Evolutionary conservation across 2,888 invertebrate genomes (phyloP).

Genomic region (Drosophila robusta): DNA sequence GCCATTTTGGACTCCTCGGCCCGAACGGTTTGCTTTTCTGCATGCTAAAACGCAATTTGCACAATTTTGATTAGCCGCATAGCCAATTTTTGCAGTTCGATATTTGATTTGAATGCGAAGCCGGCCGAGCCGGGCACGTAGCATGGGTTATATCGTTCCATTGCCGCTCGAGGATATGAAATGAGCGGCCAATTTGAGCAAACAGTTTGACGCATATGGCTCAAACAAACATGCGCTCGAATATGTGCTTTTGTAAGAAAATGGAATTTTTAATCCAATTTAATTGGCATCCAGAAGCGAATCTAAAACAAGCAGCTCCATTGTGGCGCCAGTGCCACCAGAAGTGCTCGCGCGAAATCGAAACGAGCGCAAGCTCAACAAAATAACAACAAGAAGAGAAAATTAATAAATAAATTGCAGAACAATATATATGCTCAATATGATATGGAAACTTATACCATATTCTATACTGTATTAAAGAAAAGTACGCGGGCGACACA

Average conservation of each 20-base stretch:
- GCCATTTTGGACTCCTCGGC: conserved; percentile 11
- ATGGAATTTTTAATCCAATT: conserved; percentile 81
- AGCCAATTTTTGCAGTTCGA: conserved; percentile 50
- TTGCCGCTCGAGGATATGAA: conserved; percentile 47
- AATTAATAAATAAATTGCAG: conserved; percentile 72
- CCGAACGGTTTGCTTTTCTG: conserved; percentile 9
- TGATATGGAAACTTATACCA: conserved; percentile 18
- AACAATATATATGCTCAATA: conserved; percentile 49
- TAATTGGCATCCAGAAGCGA: conserved; percentile 64
- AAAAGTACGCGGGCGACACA: conserved; percentile 69
- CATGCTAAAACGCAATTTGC: conserved; percentile 60
- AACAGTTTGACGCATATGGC: conserved; percentile 65
- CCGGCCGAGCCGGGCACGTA: conserved; percentile 41
- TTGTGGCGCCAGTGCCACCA: conserved; percentile 39
- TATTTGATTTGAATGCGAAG: conserved; percentile 58
- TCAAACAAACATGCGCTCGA: conserved; percentile 39
- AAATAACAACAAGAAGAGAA: conserved; percentile 4
- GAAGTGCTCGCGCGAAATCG: conserved; percentile 29
- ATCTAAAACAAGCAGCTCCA: conserved; percentile 37
- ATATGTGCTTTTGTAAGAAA: conserved; percentile 58
- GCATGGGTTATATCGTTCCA: conserved; percentile 29
- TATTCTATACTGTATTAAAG: conserved; percentile 46
- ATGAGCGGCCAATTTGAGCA: conserved; percentile 51
- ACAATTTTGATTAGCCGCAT: conserved; percentile 60
- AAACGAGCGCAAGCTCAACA: conserved; percentile 8